Conservation (phyloP, 2,797 vertebrate genomes). For the Cetoscarus ocellatus region DNA sequence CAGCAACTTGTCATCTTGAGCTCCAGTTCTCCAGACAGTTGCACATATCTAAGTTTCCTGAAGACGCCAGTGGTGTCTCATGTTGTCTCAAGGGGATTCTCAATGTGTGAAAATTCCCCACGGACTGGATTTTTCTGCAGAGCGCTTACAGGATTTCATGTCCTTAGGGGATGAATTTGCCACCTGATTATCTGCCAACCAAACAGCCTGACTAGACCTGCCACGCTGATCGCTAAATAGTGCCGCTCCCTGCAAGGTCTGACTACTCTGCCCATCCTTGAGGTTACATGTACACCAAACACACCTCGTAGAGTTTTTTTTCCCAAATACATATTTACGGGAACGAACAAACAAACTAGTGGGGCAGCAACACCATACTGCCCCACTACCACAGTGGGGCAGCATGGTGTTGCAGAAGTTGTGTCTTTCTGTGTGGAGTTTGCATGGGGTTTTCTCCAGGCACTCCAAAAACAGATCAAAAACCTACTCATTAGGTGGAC, state of each 20-base stretch:
- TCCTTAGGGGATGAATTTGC: constrained; percentile 30
- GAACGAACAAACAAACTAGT: too few species aligned
- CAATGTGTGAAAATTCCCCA: neutral
- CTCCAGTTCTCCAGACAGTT: neutral
- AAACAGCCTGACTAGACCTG: constrained; percentile 37
- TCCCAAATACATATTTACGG: neutral
- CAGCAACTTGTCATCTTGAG: constrained; percentile 2
- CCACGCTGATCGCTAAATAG: constrained; percentile 6
- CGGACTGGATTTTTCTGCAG: constrained; percentile 20
- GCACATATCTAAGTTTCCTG: neutral
- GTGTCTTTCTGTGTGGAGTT: too few species aligned
- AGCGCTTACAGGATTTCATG: neutral
- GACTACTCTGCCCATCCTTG: constrained; percentile 16
- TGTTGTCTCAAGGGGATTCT: neutral
- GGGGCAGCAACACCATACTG: too few species aligned
- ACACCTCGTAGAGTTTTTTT: neutral
- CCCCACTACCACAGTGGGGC: too few species aligned
- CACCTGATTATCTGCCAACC: constrained; percentile 29
- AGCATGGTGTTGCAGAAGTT: too few species aligned
- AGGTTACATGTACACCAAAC: constrained; percentile 14
- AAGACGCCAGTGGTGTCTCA: neutral
- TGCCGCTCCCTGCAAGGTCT: constrained; percentile 1
- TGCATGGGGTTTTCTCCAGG: too few species aligned
- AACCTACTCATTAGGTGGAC: too few species aligned
- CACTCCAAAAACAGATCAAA: too few species aligned